Evolutionary conservation across 2,797 vertebrate species (phyloP).

Genomic region (Rachycentron canadum): DNA sequence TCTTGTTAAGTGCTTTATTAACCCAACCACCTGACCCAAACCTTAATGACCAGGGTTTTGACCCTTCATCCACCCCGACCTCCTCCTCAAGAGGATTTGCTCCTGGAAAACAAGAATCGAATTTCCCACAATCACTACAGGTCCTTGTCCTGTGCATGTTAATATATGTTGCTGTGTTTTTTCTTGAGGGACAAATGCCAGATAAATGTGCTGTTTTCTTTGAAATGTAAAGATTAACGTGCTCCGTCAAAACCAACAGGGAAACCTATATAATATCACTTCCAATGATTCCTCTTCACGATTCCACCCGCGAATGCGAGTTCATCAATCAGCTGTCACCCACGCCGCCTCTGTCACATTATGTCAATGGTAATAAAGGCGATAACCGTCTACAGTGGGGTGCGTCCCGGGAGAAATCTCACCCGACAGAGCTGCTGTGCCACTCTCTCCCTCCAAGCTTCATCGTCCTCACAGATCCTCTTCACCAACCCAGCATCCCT

Average conservation of each 20-base stretch:
- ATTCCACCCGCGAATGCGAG: not conserved
- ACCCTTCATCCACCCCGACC: too few species aligned
- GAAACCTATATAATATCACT: conserved; percentile 5
- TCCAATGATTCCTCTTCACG: not conserved
- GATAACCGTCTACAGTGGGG: not conserved
- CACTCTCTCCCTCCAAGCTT: not conserved
- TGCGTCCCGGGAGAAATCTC: conserved; percentile 14
- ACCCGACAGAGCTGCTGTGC: not conserved
- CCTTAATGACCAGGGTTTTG: too few species aligned
- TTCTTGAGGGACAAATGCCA: not conserved
- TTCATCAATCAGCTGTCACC: conserved; percentile 28
- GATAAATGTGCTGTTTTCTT: not conserved
- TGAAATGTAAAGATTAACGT: too few species aligned
- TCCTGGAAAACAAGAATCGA: not conserved
- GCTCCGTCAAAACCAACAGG: not conserved
- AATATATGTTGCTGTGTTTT: not conserved
- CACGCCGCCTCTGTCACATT: conserved; percentile 12
- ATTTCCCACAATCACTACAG: not conserved
- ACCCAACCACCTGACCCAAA: too few species aligned
- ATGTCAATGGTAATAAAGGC: conserved; percentile 14
- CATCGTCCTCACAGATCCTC: conserved; percentile 17
- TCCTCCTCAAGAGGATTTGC: not conserved
- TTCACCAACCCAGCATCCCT: not conserved
- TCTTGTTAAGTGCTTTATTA: not conserved
- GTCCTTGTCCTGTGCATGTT: not conserved